Base-by-base conservation (phyloP, 2,888 invertebrate species). In the Metellina segmentata region DNA sequence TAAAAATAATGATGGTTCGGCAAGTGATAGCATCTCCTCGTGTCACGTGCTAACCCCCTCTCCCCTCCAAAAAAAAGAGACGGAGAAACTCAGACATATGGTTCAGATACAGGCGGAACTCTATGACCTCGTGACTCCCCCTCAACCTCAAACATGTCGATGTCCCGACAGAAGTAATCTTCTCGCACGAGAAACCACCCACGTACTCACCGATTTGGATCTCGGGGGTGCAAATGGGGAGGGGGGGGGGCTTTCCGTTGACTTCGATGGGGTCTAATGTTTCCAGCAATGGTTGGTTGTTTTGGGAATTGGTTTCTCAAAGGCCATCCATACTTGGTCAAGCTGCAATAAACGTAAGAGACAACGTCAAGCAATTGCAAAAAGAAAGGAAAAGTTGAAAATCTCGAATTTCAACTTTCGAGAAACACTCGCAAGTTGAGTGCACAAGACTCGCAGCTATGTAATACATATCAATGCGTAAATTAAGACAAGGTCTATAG, bases 211-310 rank as follows among this genome's bases (percentile, higher is more conserved):
- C 61, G 61, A 61, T 61, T 11, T 16, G 34, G 34, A 34, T 34
- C 34, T 34, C 34, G 34, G 34, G 34, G 34, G 34, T 34, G 34
- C 1, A 34, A 34, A 34, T n/a, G 61, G 61, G 61, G 13, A 9
- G 61, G 61, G 61, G 13, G 61, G 61, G 61, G 16, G 61, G 61
- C 16, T 61, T 16, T 61, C 16, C 61, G 61, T 61, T 61, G 34
- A 34, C 34, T 2, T 70, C 48, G 49, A 34, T 48, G 19, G 34
- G 9, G 48, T 34, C 49, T 49, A 70, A 49, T 81, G 70, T 69
- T 81, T 81, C 19, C 51, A 34, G 34, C 4, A 34, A 4, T 70
- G 70, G 70, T 81, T 70, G 70, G 70, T n/a, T 81, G n/a, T 48
- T n/a, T n/a, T n/a, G n/a, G 81, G 70, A 81, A 70, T 81, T 70